phyloP scores from a whole-genome alignment of 2,888 invertebrate genomes.

The Miltochrista miniata region DNA sequence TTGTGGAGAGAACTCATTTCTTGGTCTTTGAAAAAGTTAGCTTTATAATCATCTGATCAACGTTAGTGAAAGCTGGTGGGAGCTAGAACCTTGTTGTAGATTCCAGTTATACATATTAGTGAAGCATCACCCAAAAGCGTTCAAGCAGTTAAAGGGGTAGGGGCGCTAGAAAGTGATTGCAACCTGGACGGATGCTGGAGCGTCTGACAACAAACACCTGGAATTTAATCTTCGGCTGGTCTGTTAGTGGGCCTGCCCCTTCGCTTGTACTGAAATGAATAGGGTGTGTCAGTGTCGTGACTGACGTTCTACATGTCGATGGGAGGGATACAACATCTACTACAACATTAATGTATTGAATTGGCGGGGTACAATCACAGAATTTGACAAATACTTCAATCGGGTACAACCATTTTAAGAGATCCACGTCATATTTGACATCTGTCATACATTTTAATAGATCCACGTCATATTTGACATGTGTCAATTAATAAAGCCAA shows the following conservation, averaged over 20 bases:
- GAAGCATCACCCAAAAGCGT: constrained; percentile 67
- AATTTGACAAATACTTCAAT: not conserved
- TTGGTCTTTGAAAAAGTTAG: constrained; percentile 22
- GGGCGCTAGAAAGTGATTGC: constrained; percentile 66
- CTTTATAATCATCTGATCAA: constrained; percentile 34
- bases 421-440: no score
- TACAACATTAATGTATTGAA: constrained; percentile 32
- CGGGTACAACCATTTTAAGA: not conserved
- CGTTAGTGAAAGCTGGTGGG: constrained; percentile 28
- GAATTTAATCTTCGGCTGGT: constrained; percentile 64
- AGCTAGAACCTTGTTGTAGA: constrained; percentile 11
- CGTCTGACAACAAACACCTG: constrained; percentile 62
- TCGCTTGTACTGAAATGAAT: constrained; percentile 82
- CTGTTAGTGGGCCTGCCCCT: constrained; percentile 79
- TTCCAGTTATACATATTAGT: constrained; percentile 53
- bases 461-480: no score
- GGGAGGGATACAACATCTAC: constrained; percentile 38
- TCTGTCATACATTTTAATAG: no score
- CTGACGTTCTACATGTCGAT: constrained; percentile 16
- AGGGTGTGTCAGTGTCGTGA: constrained; percentile 53
- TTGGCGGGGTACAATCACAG: constrained; percentile 20
- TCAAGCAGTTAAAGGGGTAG: constrained; percentile 51
- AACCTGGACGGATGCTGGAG: constrained; percentile 68
- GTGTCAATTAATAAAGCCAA: no score
- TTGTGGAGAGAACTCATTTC: no score